Evolutionary conservation across 2,113 vertebrate genomes (phyloP).

Genomic region (Ciconia boyciana): DNA sequence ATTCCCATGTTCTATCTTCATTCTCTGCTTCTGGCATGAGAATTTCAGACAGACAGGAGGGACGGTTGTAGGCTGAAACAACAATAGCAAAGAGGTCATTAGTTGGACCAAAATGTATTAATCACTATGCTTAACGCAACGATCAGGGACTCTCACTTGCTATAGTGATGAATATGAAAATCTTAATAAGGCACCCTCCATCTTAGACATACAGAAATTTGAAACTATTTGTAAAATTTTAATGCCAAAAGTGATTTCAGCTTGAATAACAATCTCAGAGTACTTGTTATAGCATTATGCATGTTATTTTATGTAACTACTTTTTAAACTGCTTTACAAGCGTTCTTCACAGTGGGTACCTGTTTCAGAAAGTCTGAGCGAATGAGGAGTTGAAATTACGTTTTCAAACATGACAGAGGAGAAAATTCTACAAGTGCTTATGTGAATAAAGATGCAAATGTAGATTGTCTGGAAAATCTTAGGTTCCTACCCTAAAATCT

Average conservation of each 20-base stretch:
- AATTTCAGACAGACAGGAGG: neutral
- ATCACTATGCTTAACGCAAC: neutral
- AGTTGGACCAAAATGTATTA: neutral
- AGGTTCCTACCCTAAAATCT: neutral
- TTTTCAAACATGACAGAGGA: neutral
- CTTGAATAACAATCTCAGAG: neutral
- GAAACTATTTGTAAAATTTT: neutral
- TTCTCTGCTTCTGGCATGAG: neutral
- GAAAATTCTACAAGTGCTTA: neutral
- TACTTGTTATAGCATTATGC: neutral
- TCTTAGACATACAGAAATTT: neutral
- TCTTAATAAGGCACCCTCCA: neutral
- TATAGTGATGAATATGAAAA: neutral
- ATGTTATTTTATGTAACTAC: neutral
- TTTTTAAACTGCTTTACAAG: neutral
- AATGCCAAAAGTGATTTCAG: neutral
- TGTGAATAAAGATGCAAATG: neutral
- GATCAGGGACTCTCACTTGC: neutral
- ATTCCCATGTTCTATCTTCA: neutral
- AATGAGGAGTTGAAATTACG: neutral
- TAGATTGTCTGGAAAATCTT: neutral
- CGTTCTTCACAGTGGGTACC: neutral
- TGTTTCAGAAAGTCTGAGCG: neutral
- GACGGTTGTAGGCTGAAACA: neutral
- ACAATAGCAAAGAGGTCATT: accelerated